Evolutionary conservation across 2,888 invertebrate species (phyloP).

Genomic region (Drosophila birchii): DNA sequence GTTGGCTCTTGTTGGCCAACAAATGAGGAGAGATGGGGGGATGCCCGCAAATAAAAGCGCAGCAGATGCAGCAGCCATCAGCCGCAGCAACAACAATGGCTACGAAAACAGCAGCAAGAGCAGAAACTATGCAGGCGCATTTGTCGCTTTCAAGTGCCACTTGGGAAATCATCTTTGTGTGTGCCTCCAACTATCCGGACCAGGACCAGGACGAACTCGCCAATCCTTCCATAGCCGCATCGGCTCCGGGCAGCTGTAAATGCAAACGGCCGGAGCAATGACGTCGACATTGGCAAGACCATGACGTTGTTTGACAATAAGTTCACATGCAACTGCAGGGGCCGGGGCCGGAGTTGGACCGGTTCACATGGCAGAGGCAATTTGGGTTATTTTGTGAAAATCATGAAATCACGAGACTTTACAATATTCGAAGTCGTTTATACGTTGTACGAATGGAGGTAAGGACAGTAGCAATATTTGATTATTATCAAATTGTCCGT

Average conservation of each 20-base stretch:
- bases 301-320: slow-evolving; percentile 57
- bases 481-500: not conserved
- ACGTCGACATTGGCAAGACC: slow-evolving; percentile 60
- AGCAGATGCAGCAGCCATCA: slow-evolving; percentile 57
- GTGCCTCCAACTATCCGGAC: slow-evolving; percentile 37
- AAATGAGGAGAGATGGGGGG: slow-evolving; percentile 50
- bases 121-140: slow-evolving; percentile 57
- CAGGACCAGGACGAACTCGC: slow-evolving; percentile 1
- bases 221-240: slow-evolving; percentile 12
- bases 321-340: slow-evolving; percentile 16
- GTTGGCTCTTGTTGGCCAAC: slow-evolving; percentile 59
- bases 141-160: slow-evolving; percentile 76
- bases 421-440: slow-evolving; percentile 4
- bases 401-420: slow-evolving; percentile 15
- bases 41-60: slow-evolving; percentile 61
- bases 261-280: slow-evolving; percentile 65
- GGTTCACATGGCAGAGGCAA: not conserved
- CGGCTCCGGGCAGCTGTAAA: slow-evolving; percentile 62
- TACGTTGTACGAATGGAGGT: not conserved
- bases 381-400: slow-evolving; percentile 18
- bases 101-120: slow-evolving; percentile 44
- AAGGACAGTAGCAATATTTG: too few relatives aligned
- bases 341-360: too few relatives aligned
- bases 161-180: slow-evolving; percentile 79
- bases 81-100: slow-evolving; percentile 23